Evolutionary conservation across 2,797 vertebrate genomes (phyloP).

Genomic region (Cyprinella venusta): DNA sequence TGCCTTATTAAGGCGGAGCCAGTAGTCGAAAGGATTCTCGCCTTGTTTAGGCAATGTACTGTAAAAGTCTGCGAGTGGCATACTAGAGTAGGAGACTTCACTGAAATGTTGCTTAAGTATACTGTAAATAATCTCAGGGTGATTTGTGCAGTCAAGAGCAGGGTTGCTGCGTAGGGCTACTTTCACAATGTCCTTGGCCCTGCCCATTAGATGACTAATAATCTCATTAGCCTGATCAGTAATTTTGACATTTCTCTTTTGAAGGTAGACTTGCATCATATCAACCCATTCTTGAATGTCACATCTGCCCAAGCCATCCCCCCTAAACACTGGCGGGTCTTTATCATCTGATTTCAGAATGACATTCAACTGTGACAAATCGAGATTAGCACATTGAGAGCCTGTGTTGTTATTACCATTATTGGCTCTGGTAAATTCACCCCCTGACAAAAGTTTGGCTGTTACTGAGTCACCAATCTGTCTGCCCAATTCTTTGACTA

Average conservation of each 20-base stretch:
- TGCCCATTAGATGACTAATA: not conserved
- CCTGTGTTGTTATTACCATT: too few relatives aligned
- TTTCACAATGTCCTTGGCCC: not conserved
- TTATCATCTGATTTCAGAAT: not conserved
- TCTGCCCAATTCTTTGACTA: not conserved
- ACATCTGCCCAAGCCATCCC: not conserved
- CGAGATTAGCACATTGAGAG: not conserved
- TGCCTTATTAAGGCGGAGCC: not conserved
- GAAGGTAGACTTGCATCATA: not conserved
- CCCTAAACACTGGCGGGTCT: not conserved
- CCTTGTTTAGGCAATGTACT: not conserved
- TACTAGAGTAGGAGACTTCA: not conserved
- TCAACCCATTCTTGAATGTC: constrained; percentile 18
- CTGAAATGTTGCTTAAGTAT: constrained; percentile 22
- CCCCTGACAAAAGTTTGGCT: not conserved
- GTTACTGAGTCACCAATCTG: not conserved
- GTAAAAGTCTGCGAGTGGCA: not conserved
- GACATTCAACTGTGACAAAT: constrained; percentile 12
- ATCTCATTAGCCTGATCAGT: not conserved
- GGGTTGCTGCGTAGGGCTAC: not conserved
- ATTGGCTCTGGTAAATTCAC: not conserved
- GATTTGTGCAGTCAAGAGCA: not conserved
- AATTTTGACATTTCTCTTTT: not conserved
- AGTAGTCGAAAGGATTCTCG: not conserved
- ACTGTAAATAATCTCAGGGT: not conserved